These are phyloP conservation scores for Drosophila nigritarsus DNA, from an alignment of 2,888 invertebrate species.

Conservation along the genomic window DNA sequence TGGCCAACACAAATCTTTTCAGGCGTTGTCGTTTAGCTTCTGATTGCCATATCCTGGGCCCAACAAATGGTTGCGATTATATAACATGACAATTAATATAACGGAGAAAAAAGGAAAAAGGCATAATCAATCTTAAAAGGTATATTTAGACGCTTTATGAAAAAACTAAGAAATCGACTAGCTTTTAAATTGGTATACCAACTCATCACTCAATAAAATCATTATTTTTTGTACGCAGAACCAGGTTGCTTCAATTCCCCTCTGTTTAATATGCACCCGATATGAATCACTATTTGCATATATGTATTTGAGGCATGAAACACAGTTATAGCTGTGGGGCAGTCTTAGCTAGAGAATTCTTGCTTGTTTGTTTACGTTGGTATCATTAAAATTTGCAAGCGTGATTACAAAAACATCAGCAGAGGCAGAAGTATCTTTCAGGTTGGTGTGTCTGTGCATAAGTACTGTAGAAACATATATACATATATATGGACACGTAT, in stretches of 20 bases:
- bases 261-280: not conserved
- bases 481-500: conserved; percentile 12
- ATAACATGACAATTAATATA: not conserved
- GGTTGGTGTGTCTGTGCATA: not conserved
- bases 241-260: not conserved
- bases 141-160: not conserved
- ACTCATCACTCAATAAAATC: not conserved
- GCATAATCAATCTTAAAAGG: not conserved
- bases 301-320: not conserved
- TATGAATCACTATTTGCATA: not conserved
- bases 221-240: not conserved
- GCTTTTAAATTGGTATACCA: not conserved
- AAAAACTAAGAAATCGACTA: not conserved
- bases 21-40: not conserved
- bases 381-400: conserved; percentile 36
- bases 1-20: conserved; percentile 19
- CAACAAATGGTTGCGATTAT: not conserved
- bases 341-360: not conserved
- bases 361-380: conserved; percentile 11
- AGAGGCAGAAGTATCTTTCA: not conserved
- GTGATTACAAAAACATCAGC: conserved; percentile 45
- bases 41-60: not conserved
- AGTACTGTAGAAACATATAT: not conserved
- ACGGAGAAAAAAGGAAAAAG: too few relatives aligned
- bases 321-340: not conserved